A percentile compares a stretch with the other conserved stretches of the same genome.
Conservation (phyloP, 2,888 invertebrate genomes). For the Elysia crispata region DNA sequence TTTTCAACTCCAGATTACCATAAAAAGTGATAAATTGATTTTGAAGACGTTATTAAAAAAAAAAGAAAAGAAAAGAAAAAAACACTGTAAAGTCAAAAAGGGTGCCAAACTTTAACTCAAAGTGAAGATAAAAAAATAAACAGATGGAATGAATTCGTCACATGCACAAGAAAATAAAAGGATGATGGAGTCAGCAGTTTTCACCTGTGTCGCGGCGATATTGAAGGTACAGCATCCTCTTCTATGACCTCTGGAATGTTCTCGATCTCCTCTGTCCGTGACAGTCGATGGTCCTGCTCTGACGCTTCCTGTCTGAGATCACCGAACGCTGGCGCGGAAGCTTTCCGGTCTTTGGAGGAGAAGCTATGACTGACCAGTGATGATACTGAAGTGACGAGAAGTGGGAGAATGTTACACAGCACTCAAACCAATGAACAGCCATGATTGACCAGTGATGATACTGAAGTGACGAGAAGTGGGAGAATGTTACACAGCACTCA, state of each 20-base stretch:
- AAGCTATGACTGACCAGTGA: conserved; percentile 32
- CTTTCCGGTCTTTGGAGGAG: conserved; percentile 61
- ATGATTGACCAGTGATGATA: background rate
- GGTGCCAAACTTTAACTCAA: background rate
- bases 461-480: background rate
- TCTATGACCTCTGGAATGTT: conserved; percentile 74
- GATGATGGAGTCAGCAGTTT: no score
- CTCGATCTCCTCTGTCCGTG: conserved; percentile 72
- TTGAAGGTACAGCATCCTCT: conserved; percentile 50
- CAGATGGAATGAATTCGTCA: background rate
- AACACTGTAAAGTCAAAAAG: background rate
- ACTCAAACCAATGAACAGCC: no score
- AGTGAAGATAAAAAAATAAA: background rate
- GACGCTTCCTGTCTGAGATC: conserved; percentile 44
- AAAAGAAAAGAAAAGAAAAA: no score
- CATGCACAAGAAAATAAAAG: background rate
- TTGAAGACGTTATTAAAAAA: no score
- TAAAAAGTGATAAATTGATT: no score
- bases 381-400: conserved; percentile 36
- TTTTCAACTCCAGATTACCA: no score
- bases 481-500: background rate
- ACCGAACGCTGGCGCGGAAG: conserved; percentile 69
- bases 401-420: background rate
- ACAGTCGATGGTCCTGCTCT: conserved; percentile 57
- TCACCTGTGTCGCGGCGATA: conserved; percentile 53